Base-by-base conservation (phyloP, 2,797 vertebrate genomes). In the Pangasius krempfi region DNA sequence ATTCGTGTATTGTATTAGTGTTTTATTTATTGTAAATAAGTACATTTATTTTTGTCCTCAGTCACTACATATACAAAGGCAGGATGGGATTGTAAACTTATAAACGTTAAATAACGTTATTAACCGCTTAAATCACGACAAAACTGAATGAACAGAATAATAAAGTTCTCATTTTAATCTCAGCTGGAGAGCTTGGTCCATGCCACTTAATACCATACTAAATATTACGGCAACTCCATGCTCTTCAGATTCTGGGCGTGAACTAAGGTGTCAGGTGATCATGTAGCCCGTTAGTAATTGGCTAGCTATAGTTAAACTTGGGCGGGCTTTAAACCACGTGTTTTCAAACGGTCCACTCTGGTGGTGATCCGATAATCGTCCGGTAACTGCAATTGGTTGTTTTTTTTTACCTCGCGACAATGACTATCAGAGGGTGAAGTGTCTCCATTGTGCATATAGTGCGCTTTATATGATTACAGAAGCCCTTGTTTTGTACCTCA, bases 381-480 rank as follows among this genome's bases (percentile, higher is more conserved):
- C 27, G 25, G 70, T 68, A 54, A 47, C 40, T 90, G 1, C 88
- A 20, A 96, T 96, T 96, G 95, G 96, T 86, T 86, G 33, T 50
- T 22, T 22, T 10, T 30, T 58, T 37, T 33, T 5, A 76, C 56
- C 37, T 81, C 37, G 64, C 87, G 92, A 56, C 27, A 75, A n/a
- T 56, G 9, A 33, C 27, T 25, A 44, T 66, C 70, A 56, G 47
- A 47, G 85, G 86, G 62, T 73, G 81, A 33, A 40, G 68, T 56
- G 84, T 84, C 54, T 33, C n/a, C 2, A 70, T 50, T 84, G 47
- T 54, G n/a, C 20, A 37, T 37, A 6, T 14, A 84, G n/a, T 37
- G n/a, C 18, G 14, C 18, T 54, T 33, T 68, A 33, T 22, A 40
- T 68, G 62, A 13, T 4, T 13, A 1, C 14, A 6, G 14, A 33